Percentiles rank a stretch among this genome's conserved stretches.
These are phyloP conservation scores for Sinella curviseta DNA, from an alignment of 1,140 invertebrate genomes.

Conservation along the genomic window DNA sequence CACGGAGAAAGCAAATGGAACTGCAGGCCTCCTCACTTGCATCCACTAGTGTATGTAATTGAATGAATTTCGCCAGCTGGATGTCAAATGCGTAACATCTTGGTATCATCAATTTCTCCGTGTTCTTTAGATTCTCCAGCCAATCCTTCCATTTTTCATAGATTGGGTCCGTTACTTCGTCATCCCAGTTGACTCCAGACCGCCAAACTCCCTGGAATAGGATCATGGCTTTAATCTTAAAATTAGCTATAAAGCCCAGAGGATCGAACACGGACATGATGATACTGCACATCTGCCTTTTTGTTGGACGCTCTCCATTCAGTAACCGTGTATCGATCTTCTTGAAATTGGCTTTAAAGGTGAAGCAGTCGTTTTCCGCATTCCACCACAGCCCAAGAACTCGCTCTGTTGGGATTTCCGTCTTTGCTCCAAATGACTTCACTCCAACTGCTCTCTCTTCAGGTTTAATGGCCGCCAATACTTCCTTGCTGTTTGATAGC, in stretches of 20 bases:
- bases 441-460: neutral
- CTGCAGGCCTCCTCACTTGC: neutral
- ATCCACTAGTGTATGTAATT: neutral
- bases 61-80: neutral
- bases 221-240: constrained; percentile 13
- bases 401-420: neutral
- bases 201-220: constrained; percentile 34
- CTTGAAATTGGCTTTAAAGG: constrained; percentile 17
- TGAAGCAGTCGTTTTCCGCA: constrained; percentile 21
- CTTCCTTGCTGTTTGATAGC: neutral
- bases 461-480: neutral
- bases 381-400: constrained; percentile 33
- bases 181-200: constrained; percentile 37
- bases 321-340: constrained; percentile 3
- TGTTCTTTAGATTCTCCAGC: constrained; percentile 11
- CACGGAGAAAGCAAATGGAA: neutral
- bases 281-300: neutral
- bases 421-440: neutral
- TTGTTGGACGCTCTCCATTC: neutral
- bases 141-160: constrained; percentile 30
- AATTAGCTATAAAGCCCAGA: constrained; percentile 12
- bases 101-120: neutral
- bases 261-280: constrained; percentile 20
- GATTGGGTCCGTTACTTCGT: constrained; percentile 21
- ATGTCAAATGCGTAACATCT: neutral